Conservation (phyloP, 2,113 vertebrate genomes). For the Corythaeola cristata region DNA sequence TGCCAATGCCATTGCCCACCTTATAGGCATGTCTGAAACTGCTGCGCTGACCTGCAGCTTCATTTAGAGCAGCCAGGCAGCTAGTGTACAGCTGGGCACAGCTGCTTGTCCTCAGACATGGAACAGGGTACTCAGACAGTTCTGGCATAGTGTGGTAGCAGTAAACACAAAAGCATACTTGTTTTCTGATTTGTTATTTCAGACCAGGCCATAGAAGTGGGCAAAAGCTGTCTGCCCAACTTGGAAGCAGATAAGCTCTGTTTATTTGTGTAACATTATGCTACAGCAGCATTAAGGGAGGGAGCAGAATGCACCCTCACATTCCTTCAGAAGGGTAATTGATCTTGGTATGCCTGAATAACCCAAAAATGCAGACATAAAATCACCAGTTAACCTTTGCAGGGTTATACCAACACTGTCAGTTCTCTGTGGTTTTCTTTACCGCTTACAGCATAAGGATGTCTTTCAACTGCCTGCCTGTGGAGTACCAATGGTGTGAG, state of each 20-base stretch:
- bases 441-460: neutral
- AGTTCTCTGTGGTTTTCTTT: neutral
- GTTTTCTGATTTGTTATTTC: neutral
- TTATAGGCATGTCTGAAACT: neutral
- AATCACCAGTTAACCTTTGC: neutral
- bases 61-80: neutral
- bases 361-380: neutral
- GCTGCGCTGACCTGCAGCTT: neutral
- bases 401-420: neutral
- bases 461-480: neutral
- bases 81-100: neutral
- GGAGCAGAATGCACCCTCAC: neutral
- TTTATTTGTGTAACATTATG: neutral
- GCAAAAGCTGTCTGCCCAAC: neutral
- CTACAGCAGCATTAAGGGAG: neutral
- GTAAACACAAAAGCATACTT: neutral
- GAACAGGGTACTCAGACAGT: neutral
- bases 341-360: neutral
- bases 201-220: neutral
- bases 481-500: neutral
- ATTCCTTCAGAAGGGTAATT: neutral
- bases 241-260: neutral
- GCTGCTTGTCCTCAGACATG: neutral
- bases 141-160: fast-evolving
- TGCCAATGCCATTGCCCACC: neutral